phyloP scores from a whole-genome alignment of 2,888 invertebrate genomes.

The Rhingia campestris region DNA sequence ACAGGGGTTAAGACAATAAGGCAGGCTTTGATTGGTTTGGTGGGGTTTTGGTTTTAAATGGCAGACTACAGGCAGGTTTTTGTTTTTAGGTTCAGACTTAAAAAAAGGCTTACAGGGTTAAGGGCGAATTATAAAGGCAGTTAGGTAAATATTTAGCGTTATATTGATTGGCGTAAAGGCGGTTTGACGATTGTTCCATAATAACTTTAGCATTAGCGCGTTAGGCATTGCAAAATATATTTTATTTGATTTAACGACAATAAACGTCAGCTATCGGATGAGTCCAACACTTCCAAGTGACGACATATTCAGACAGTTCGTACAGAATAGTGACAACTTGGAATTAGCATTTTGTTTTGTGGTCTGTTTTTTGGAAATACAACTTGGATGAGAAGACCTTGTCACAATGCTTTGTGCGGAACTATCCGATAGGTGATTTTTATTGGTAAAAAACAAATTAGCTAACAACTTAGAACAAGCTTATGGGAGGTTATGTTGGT shows the following conservation, averaged over 20 bases:
- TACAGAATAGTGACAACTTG: conserved; percentile 79
- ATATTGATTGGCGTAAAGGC: conserved; percentile 34
- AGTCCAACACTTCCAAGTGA: conserved; percentile 78
- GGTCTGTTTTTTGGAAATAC: conserved; percentile 8
- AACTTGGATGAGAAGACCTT: conserved; percentile 47
- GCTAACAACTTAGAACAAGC: conserved; percentile 78
- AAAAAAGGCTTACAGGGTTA: conserved; percentile 52
- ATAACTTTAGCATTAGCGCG: conserved; percentile 67
- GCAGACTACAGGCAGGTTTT: conserved; percentile 37
- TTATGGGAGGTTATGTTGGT: neutral
- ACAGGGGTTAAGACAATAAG: conserved; percentile 34
- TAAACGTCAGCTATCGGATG: conserved; percentile 53
- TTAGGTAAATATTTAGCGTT: conserved; percentile 43
- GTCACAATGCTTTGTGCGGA: conserved; percentile 81
- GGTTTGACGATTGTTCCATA: conserved; percentile 69
- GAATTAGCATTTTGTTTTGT: conserved; percentile 79
- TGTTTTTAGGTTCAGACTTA: conserved; percentile 41
- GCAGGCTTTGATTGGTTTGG: conserved; percentile 22
- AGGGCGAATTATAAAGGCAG: conserved; percentile 54
- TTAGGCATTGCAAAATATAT: conserved; percentile 44
- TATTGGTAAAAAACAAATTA: conserved; percentile 69
- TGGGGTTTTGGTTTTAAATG: conserved; percentile 3
- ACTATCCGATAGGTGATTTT: conserved; percentile 77
- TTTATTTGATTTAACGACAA: conserved; percentile 33
- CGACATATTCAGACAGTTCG: conserved; percentile 81